phyloP scores from a whole-genome alignment of 2,113 vertebrate genomes.

The Setophaga petechia region DNA sequence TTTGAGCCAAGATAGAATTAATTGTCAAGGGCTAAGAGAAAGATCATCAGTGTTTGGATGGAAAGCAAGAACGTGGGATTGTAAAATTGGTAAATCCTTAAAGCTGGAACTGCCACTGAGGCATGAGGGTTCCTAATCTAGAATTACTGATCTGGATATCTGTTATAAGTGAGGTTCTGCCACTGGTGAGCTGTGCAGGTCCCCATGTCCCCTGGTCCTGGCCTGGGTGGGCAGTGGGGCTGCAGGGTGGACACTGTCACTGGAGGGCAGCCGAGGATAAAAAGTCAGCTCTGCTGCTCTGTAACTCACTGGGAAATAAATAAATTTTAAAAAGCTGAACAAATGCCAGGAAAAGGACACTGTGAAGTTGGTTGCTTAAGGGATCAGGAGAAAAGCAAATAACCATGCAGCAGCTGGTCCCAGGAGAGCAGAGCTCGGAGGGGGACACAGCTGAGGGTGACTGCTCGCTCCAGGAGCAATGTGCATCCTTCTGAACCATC shows the following conservation, averaged over 20 bases:
- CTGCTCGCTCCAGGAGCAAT: not conserved
- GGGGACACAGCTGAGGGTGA: not conserved
- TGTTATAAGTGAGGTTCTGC: accelerated
- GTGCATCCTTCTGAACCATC: not conserved
- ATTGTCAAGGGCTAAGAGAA: not conserved
- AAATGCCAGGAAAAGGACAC: not conserved
- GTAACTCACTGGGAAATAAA: accelerated
- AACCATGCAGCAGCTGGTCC: not conserved
- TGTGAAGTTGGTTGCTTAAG: not conserved
- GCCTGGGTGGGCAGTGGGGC: accelerated
- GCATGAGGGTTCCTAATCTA: not conserved
- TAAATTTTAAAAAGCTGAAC: not conserved
- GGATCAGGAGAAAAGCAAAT: not conserved
- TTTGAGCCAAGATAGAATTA: not conserved
- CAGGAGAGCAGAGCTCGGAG: not conserved
- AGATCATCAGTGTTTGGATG: not conserved
- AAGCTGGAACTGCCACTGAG: not conserved
- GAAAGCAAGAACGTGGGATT: not conserved
- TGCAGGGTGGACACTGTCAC: not conserved
- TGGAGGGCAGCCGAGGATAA: slow-evolving; percentile 19
- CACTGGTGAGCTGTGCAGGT: not conserved
- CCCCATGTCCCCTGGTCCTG: not conserved
- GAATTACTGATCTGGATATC: accelerated
- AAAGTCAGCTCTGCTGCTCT: not conserved
- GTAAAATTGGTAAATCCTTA: not conserved